Percentiles rank a stretch among this genome's conserved stretches.
Conservation (phyloP, 2,888 invertebrate species). For the Athalia rosae region DNA sequence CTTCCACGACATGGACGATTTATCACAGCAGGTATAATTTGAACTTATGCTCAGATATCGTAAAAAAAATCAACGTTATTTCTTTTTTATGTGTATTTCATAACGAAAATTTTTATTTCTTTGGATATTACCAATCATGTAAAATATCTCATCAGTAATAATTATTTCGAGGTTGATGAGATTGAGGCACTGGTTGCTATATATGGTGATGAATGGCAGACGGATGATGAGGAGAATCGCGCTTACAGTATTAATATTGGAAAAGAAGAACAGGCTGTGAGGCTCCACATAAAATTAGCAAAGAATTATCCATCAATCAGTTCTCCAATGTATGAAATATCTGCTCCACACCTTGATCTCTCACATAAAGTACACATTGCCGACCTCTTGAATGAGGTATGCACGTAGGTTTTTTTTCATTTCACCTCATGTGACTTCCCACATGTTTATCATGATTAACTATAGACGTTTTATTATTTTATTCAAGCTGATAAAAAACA, state of each 20-base stretch:
- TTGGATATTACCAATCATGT: neutral
- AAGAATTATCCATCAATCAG: conserved; percentile 79
- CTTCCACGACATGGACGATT: no score
- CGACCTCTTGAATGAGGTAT: conserved; percentile 78
- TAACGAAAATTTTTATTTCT: no score
- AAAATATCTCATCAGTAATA: neutral
- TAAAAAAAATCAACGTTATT: no score
- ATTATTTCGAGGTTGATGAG: conserved; percentile 78
- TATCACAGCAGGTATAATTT: no score
- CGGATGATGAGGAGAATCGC: conserved; percentile 76
- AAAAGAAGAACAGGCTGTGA: conserved; percentile 75
- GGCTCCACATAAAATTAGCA: conserved; percentile 80
- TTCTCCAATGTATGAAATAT: conserved; percentile 82
- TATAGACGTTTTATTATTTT: no score
- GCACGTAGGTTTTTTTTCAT: conserved; percentile 77
- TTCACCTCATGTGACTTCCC: conserved; percentile 45
- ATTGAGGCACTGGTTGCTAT: conserved; percentile 84
- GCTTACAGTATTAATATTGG: conserved; percentile 79
- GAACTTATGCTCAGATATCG: no score
- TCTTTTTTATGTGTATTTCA: no score
- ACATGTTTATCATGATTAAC: no score
- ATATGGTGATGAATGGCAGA: conserved; percentile 82
- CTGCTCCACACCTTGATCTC: conserved; percentile 82
- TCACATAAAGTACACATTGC: conserved; percentile 77
- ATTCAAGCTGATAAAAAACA: neutral